phyloP scores from a whole-genome alignment of 2,113 vertebrate genomes.

The Podarcis muralis region DNA sequence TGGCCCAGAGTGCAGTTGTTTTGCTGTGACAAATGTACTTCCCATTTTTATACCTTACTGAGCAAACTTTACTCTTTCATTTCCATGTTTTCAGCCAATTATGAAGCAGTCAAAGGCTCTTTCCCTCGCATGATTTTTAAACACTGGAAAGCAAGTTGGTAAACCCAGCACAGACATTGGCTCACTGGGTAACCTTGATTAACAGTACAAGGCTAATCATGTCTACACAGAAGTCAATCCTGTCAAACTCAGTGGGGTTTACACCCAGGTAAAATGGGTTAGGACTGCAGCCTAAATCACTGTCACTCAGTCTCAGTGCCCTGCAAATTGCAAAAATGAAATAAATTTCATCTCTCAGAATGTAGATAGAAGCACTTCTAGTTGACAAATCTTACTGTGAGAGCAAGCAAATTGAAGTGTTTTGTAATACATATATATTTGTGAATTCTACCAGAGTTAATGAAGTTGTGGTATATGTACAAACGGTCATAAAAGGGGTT shows the following conservation, averaged over 20 bases:
- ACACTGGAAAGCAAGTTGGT: neutral
- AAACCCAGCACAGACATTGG: neutral
- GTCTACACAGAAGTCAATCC: too few species aligned
- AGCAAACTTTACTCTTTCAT: neutral
- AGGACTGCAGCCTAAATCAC: neutral
- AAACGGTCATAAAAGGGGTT: neutral
- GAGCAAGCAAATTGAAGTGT: neutral
- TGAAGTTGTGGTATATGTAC: neutral
- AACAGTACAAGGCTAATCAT: neutral
- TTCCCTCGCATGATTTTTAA: neutral
- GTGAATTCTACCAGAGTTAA: neutral
- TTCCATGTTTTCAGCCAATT: neutral
- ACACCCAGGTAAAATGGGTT: too few species aligned
- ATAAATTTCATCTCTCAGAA: neutral
- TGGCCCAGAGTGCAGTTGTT: conserved; percentile 1
- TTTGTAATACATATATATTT: neutral
- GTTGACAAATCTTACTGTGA: neutral
- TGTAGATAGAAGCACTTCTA: neutral
- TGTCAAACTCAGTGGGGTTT: too few species aligned
- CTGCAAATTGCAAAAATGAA: neutral
- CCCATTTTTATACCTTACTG: neutral
- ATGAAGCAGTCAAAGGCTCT: neutral
- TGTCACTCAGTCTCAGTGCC: neutral
- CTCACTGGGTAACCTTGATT: neutral
- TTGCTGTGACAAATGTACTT: neutral